Evolutionary conservation across 2,797 vertebrate species (phyloP), one percentile per base, ranked within the genome.

Genomic region (Limosa lapponica): DNA sequence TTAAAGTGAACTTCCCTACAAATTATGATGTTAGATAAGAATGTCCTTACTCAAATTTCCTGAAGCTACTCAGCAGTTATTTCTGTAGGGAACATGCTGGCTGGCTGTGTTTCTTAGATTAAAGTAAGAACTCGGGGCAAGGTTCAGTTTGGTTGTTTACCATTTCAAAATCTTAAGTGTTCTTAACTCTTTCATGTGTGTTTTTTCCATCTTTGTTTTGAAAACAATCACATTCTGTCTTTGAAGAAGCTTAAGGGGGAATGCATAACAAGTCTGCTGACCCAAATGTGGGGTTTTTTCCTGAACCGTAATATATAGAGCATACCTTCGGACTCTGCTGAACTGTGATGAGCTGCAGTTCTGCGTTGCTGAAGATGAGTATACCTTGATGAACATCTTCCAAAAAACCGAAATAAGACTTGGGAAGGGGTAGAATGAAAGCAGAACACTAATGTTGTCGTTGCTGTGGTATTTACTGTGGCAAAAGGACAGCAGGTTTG

Each of bases 151-250:
- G 55, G 86, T 87, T 97, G 94, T 97, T 97, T 97, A 96, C 92
- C 89, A 87, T 94, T 97, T 96, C 93, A 90, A 85, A 96, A 93
- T 90, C 94, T 88, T 65, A 66, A 96, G 80, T 89, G 89, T 81
- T 96, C 82, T 97, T 97, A 96, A 97, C 95, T 95, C 95, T 96
- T 97, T 97, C 92, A 96, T 97, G 89, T 97, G 89, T 96, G 87
- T 73, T 77, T 89, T 86, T 93, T 61, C 82, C 51, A 48, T 84
- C 74, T 43, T 87, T 95, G 87, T 96, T 96, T 97, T 96, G 82
- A 91, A 97, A 96, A 93, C 95, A 94, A 51, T 93, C 48, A 2
- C 37, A 0, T 86, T 93, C 82, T 90, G 67, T 71, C 89, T 97
- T 97, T 97, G 95, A 93, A 89, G 95, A 54, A 80, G 66, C 73